Conservation (phyloP, 2,797 vertebrate species). For the Novumbra hubbsi region DNA sequence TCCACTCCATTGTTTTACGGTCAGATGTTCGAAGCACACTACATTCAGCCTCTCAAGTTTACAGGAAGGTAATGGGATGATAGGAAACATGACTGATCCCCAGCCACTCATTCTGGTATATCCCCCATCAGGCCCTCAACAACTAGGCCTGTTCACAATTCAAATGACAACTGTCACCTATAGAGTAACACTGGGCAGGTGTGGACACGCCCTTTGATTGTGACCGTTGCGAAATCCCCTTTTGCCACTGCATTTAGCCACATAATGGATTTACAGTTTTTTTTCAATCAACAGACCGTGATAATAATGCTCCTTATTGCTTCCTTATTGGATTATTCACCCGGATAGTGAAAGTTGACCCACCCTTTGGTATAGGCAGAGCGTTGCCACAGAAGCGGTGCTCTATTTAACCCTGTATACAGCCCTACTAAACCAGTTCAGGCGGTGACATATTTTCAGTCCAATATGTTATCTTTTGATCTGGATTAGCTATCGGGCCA, state of each 20-base stretch:
- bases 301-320: background rate
- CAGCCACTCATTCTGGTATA: background rate
- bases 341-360: background rate
- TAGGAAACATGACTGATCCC: background rate
- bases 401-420: background rate
- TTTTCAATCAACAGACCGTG: background rate
- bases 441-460: slow-evolving; percentile 30
- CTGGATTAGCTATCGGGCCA: slow-evolving; percentile 52
- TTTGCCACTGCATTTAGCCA: too few species aligned
- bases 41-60: background rate
- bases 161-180: too few species aligned
- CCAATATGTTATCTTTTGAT: slow-evolving; percentile 37
- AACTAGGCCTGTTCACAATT: background rate
- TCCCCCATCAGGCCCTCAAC: background rate
- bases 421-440: slow-evolving; percentile 44
- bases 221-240: too few species aligned
- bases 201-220: too few species aligned
- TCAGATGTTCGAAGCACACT: background rate
- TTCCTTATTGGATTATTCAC: background rate
- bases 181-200: too few species aligned
- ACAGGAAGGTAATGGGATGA: slow-evolving; percentile 5
- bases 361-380: background rate
- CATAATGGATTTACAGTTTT: too few species aligned
- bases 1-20: background rate
- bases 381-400: slow-evolving; percentile 13